Evolutionary conservation across 2,888 invertebrate species (phyloP), one percentile per base, ranked within the genome.

Genomic region (Synergus itoensis): DNA sequence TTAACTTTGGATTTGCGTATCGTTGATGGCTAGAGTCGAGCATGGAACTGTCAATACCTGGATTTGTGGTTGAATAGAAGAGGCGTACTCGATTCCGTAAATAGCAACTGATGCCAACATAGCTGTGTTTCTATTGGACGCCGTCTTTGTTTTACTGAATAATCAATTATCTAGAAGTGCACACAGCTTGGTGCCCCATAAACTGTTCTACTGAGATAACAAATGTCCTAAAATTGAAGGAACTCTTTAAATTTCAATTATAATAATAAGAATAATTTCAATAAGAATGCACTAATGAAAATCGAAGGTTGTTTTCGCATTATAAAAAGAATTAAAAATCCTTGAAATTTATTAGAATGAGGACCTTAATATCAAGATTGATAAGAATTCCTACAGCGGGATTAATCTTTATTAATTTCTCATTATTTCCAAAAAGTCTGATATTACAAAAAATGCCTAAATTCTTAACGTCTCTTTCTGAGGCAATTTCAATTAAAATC

Each of bases 11-110:
- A 1, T 69, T 69, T 69, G 28, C 16, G 28, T 48, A 43, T 11
- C 18, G 9, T 45, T 1, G 18, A 67, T 48, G 28, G 16, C 45
- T 21, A 53, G n/a, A 53, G n/a, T 36, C n/a, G 73, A 40, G 36
- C n/a, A n/a, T 36, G 28, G 11, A 5, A 73, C 48, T 73, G 73
- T 40, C 67, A 69, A 69, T 69, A 48, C 48, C 21, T 69, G 67
- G 67, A 69, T 69, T 69, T 73, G 73, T 16, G 69, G 28, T 73
- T 73, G 36, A 36, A 53, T 73, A 36, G 28, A 53, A 73, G 4
- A 36, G 48, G n/a, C 73, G 73, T 73, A 53, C 48, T 73, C 12
- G 8, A 69, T 64, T 64, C 45, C 28, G 28, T 43, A 21, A 69
- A 69, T 65, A 65, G 65, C 16, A 65, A 21, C 16, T 40, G 64